These are phyloP conservation scores for Cryptomyrus ogoouensis DNA, from an alignment of 2,113 vertebrate species.

Conservation along the genomic window DNA sequence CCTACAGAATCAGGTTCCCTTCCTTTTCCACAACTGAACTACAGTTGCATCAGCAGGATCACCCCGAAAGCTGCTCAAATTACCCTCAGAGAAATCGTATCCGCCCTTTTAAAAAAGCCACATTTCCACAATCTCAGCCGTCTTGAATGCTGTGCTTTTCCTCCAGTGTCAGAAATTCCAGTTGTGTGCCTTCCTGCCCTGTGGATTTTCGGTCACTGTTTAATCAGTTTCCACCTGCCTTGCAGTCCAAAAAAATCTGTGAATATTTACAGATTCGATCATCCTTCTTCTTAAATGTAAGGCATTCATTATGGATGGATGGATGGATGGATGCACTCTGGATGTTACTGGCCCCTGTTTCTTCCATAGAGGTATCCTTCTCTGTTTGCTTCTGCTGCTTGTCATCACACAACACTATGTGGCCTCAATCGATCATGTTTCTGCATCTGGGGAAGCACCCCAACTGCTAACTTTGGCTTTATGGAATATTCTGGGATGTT, in stretches of 20 bases:
- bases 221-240: not conserved
- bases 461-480: not conserved
- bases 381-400: not conserved
- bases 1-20: not conserved
- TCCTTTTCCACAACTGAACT: not conserved
- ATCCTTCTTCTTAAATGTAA: not conserved
- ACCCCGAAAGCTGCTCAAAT: not conserved
- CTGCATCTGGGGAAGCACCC: not conserved
- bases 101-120: not conserved
- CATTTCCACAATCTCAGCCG: not conserved
- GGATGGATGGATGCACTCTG: not conserved
- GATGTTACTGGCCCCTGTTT: not conserved
- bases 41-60: slow-evolving; percentile 6
- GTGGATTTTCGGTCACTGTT: not conserved
- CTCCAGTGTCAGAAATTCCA: not conserved
- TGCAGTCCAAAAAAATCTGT: not conserved
- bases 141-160: not conserved
- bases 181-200: not conserved
- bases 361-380: not conserved
- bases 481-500: not conserved
- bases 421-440: not conserved
- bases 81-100: not conserved
- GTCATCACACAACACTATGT: not conserved
- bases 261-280: not conserved
- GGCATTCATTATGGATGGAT: not conserved